Percentiles rank a stretch among this genome's conserved stretches.
These are phyloP conservation scores for Avahi laniger DNA, from an alignment of 2,797 vertebrate species.

Conservation along the genomic window DNA sequence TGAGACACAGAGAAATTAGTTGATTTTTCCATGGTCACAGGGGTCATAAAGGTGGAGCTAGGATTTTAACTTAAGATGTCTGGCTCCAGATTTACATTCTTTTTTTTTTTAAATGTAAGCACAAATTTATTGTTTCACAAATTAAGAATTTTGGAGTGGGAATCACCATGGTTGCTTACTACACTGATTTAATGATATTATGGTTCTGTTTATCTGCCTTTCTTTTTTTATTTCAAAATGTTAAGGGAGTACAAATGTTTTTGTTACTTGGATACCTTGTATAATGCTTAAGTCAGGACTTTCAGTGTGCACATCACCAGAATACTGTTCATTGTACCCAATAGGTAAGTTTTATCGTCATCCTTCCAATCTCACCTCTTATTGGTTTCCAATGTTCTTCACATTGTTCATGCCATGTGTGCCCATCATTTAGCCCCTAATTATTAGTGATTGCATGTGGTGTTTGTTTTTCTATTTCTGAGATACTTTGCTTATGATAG, in stretches of 20 bases:
- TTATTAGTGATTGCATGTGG: not conserved
- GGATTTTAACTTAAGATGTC: not conserved
- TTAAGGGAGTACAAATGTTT: not conserved
- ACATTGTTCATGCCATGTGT: not conserved
- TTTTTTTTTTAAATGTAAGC: not conserved
- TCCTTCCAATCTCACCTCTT: not conserved
- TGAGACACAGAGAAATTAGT: not conserved
- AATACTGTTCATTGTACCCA: not conserved
- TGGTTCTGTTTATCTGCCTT: not conserved
- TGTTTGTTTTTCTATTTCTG: not conserved
- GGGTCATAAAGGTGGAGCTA: not conserved
- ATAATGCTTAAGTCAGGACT: not conserved
- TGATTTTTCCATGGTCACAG: not conserved
- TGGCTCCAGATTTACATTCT: not conserved
- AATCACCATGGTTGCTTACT: not conserved
- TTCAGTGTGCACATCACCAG: not conserved
- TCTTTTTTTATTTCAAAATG: not conserved
- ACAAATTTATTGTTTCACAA: not conserved
- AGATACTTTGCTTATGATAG: not conserved
- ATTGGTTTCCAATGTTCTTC: not conserved
- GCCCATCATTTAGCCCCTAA: not conserved
- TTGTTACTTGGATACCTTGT: not conserved
- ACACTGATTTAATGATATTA: not conserved
- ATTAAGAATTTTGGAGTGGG: not conserved
- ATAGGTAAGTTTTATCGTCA: not conserved